phyloP scores from a whole-genome alignment of 1,140 invertebrate species.

The Drosophila ogumai region DNA sequence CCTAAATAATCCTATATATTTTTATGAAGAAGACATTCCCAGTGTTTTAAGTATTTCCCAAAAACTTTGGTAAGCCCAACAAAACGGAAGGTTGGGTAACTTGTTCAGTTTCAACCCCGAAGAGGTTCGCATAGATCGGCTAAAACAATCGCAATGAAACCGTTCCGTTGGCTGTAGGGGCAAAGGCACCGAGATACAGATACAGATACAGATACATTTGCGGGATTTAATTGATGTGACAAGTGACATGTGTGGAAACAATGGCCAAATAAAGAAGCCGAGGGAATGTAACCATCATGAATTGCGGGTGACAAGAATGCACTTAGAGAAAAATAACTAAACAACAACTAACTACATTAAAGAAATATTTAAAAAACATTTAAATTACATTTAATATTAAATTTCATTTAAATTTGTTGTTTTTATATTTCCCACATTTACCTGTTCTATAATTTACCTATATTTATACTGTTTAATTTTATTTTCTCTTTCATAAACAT shows the following conservation, averaged over 20 bases:
- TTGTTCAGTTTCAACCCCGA: not conserved
- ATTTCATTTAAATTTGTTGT: too few species aligned
- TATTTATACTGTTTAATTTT: not conserved
- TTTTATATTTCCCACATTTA: not conserved
- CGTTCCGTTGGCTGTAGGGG: slow-evolving; percentile 22
- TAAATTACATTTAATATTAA: too few species aligned
- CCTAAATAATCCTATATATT: not conserved
- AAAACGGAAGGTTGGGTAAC: slow-evolving; percentile 33
- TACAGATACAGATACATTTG: slow-evolving; percentile 2
- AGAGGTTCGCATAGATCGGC: slow-evolving; percentile 35
- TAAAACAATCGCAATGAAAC: slow-evolving; percentile 54
- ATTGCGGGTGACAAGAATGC: slow-evolving; percentile 19
- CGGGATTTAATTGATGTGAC: slow-evolving; percentile 64
- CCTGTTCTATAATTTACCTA: not conserved
- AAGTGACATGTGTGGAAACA: slow-evolving; percentile 32
- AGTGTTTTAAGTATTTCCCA: not conserved
- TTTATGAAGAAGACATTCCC: not conserved
- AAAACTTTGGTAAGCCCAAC: not conserved
- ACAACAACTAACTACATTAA: not conserved
- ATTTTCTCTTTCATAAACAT: not conserved
- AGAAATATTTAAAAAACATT: not conserved
- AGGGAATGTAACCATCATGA: slow-evolving; percentile 8
- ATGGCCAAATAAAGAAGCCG: slow-evolving; percentile 14
- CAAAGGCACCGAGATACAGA: slow-evolving; percentile 7
- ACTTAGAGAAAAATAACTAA: not conserved